Percentiles rank a stretch among this genome's conserved stretches.
Conservation (phyloP, 2,113 vertebrate genomes). For the Nymphicus hollandicus region DNA sequence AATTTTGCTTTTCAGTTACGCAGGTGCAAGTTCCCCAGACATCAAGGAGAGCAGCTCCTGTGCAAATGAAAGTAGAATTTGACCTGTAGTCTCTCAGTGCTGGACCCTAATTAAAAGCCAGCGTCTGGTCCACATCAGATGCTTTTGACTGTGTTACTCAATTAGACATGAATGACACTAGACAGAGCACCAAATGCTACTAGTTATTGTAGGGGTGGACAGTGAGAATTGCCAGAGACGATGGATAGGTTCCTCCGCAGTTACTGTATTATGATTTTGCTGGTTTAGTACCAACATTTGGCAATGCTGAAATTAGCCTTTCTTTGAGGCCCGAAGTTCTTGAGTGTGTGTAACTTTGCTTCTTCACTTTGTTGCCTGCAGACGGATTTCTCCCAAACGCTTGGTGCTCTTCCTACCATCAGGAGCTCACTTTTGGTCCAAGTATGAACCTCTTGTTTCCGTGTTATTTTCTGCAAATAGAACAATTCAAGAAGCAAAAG, state of each 20-base stretch:
- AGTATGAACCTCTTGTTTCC: not conserved
- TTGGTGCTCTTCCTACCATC: not conserved
- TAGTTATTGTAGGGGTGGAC: constrained; percentile 81
- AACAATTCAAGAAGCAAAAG: not conserved
- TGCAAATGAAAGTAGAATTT: constrained; percentile 57
- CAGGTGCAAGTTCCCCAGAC: constrained; percentile 51
- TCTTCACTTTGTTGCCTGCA: not conserved
- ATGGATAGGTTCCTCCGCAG: constrained; percentile 43
- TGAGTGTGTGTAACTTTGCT: not conserved
- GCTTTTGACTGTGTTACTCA: constrained; percentile 81
- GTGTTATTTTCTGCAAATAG: not conserved
- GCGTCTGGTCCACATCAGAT: constrained; percentile 82
- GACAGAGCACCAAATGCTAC: constrained; percentile 76
- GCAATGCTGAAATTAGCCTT: constrained; percentile 31
- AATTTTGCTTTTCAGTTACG: constrained; percentile 40
- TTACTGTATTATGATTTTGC: constrained; percentile 61
- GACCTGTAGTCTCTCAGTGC: constrained; percentile 74
- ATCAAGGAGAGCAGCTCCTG: constrained; percentile 23
- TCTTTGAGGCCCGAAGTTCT: constrained; percentile 25
- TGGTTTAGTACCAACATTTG: constrained; percentile 63
- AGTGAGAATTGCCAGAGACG: constrained; percentile 78
- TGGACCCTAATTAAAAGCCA: constrained; percentile 73
- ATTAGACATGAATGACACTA: constrained; percentile 78
- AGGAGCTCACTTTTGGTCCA: not conserved
- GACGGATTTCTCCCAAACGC: not conserved